Base-by-base conservation (phyloP, 23 tunicate species). In the Styela clava region DNA sequence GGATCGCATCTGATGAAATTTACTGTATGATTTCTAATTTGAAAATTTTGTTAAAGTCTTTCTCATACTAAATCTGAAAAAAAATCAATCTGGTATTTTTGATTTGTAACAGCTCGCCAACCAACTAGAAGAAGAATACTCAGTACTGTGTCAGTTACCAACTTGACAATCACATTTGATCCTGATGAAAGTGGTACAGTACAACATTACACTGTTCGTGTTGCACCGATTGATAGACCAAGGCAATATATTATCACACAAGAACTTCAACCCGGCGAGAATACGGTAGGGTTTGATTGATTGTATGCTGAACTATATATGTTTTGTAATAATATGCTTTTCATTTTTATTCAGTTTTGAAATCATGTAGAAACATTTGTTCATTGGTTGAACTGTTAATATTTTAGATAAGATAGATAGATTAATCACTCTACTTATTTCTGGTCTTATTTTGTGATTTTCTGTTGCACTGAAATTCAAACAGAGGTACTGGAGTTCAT, bases 161-260 rank as follows among this genome's bases (percentile, higher is more conserved):
- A 71, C 3, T 19, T 71, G 12, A 71, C 35, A 26, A 34, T 34
- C 5, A 3, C 35, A 30, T 32, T 71, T 34, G 24, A 31, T 33
- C 77, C 77, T 5, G 77, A 71, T 71, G 16, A 20, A 12, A 71
- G 77, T 71, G 77, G 77, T 12, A 2, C 34, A 30, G 77, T 71
- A 21, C 35, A 71, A 32, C 23, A 18, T 71, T 71, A 28, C 29
- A 71, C 34, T 3, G 23, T 71, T 28, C 34, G 35, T 3, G 77
- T 71, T 21, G 77, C 77, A 19, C 35, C 5, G 2, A 35, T 34
- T 28, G 24, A 34, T 30, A 71, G 35, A 16, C 77, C 77, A 3
- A 71, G 35, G 3, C 35, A 71, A 71, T 34, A 33, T 3, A 28
- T 71, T 34, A 71, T 71, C 16, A 71, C 77, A 32, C 32, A 34